Percentiles rank a stretch among this genome's conserved stretches.
Evolutionary conservation across 2,888 invertebrate genomes (phyloP).

Genomic region (Mythimna impura): DNA sequence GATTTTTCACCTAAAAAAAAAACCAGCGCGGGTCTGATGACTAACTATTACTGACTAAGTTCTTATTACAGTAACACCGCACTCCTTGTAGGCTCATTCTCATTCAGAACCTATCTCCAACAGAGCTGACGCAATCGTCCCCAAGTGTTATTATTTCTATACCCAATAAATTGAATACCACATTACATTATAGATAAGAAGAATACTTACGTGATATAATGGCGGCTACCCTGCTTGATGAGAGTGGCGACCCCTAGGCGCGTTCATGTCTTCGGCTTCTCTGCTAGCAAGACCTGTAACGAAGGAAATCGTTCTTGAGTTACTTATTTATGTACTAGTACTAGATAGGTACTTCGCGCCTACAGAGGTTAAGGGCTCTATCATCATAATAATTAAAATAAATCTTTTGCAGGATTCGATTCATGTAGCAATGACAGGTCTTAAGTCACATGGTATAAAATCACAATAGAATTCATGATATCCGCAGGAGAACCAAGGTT

Average conservation of each 20-base stretch:
- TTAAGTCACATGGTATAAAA: background rate
- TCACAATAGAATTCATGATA: background rate
- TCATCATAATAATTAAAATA: background rate
- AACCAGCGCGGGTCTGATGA: too few relatives aligned
- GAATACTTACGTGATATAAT: conserved; percentile 76
- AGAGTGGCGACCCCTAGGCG: conserved; percentile 79
- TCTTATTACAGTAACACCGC: too few relatives aligned
- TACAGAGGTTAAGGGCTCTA: background rate
- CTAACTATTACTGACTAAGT: too few relatives aligned
- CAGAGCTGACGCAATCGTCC: too few relatives aligned
- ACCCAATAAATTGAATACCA: background rate
- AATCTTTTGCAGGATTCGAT: background rate
- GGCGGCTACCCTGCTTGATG: conserved; percentile 87
- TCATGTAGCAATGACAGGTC: too few relatives aligned
- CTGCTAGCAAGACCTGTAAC: conserved; percentile 76
- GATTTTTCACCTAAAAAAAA: too few relatives aligned
- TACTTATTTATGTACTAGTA: background rate
- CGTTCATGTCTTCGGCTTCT: conserved; percentile 82
- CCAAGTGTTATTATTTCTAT: too few relatives aligned
- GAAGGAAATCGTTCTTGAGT: conserved; percentile 37
- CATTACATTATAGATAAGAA: background rate
- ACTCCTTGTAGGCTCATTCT: too few relatives aligned
- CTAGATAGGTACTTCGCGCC: background rate
- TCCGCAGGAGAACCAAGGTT: too few relatives aligned
- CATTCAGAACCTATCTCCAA: too few relatives aligned